Base-by-base conservation (phyloP, 2,888 invertebrate species). In the Lochmaea crataegi region DNA sequence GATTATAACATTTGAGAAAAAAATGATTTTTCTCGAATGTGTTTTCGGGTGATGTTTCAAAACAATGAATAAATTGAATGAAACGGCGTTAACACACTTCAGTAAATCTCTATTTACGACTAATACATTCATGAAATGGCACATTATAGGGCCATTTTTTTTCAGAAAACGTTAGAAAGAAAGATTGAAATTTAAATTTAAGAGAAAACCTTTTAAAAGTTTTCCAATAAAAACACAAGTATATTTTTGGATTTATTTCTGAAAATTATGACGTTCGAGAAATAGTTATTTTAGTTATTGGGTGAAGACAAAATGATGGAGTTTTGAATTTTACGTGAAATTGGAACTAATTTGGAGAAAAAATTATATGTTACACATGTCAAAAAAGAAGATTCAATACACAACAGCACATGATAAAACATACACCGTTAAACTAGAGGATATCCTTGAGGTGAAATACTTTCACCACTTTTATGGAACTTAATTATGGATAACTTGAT, bases 141-240 rank as follows among this genome's bases (percentile, higher is more conserved):
- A 32, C 60, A n/a, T 60, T 38, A 26, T 9, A 60, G 32, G 16
- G 26, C 32, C 32, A n/a, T n/a, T 60, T 32, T 38, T 26, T 32
- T 14, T 7, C 22, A 41, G 7, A 12, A 7, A 10, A 57, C 18
- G 26, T 16, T 22, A 10, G 26, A 57, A 22, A 57, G 26, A 60
- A 60, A 60, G 14, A 60, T 60, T 12, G 60, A 60, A 38, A 38
- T n/a, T 32, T 16, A n/a, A n/a, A 38, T 60, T 60, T 3, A 9
- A 38, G n/a, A 32, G 5, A 38, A 26, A 60, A 38, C 14, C 32
- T 12, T 9, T 7, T 3, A 58, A 26, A 58, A 58, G 14, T 58
- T 58, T 58, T 32, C 58, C 38, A 32, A 58, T 58, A 26, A 58
- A 58, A 58, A 58, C 38, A 32, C n/a, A 38, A 60, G 60, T 7